A percentile compares a stretch with the other conserved stretches of the same genome.
Conservation (phyloP, 2,113 vertebrate species). For the Montifringilla adamsi region DNA sequence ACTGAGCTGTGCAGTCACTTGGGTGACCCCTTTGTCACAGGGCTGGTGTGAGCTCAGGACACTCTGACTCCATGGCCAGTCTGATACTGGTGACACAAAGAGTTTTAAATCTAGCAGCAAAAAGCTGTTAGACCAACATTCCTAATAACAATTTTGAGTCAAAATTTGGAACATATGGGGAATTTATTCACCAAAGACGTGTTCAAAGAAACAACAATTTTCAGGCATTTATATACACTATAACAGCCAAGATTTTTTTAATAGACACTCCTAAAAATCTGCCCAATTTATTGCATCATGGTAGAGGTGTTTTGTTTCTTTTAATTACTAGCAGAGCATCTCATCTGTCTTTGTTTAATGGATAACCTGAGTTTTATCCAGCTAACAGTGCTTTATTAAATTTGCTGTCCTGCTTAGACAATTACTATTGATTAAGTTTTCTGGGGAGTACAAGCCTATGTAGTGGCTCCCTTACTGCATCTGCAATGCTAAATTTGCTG, state of each 20-base stretch:
- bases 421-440: neutral
- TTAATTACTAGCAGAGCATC: neutral
- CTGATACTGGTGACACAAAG: neutral
- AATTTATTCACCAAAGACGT: rapidly evolving
- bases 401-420: neutral
- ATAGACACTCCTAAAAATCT: neutral
- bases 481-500: neutral
- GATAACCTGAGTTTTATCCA: neutral
- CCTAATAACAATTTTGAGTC: neutral
- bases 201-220: neutral
- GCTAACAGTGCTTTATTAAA: neutral
- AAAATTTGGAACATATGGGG: neutral
- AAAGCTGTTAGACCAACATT: neutral
- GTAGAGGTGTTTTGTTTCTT: neutral
- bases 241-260: neutral
- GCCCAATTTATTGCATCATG: neutral
- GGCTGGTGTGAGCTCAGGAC: neutral
- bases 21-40: neutral
- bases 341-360: neutral
- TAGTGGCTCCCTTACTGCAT: neutral
- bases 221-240: neutral
- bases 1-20: rapidly evolving
- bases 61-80: rapidly evolving
- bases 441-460: too few species aligned
- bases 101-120: neutral